phyloP scores from a whole-genome alignment of 2,113 vertebrate genomes.

The Elgaria multicarinata region DNA sequence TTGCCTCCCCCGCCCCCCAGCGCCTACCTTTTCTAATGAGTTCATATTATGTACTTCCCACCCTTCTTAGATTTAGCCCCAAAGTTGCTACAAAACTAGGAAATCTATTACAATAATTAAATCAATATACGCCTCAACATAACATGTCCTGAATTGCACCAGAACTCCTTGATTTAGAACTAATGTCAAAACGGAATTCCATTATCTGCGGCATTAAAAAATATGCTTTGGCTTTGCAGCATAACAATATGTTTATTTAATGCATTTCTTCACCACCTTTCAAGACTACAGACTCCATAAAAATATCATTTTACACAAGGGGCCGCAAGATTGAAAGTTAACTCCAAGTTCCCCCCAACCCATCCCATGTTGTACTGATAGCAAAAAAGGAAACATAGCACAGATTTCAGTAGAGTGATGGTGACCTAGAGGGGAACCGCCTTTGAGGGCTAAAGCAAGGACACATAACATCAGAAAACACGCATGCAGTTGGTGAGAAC shows the following conservation, averaged over 20 bases:
- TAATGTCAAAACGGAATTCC: not conserved
- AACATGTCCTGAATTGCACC: not conserved
- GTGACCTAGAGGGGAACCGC: not conserved
- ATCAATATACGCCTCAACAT: not conserved
- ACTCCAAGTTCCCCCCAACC: not conserved
- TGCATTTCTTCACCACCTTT: not conserved
- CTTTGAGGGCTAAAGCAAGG: not conserved
- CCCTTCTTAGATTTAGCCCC: not conserved
- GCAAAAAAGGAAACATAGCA: conserved; percentile 5
- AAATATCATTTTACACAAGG: conserved; percentile 18
- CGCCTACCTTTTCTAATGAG: not conserved
- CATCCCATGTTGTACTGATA: conserved; percentile 25
- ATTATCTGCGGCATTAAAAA: not conserved
- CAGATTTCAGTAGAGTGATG: not conserved
- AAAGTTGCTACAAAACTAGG: not conserved
- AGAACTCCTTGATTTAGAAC: not conserved
- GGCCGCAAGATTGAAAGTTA: conserved; percentile 23
- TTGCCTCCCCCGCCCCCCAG: not conserved
- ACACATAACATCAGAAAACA: not conserved
- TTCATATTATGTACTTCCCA: not conserved
- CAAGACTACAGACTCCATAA: not conserved
- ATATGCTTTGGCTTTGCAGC: not conserved
- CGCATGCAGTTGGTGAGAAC: not conserved
- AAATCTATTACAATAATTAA: not conserved
- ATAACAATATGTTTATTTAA: too few species aligned